Evolutionary conservation across 2,113 vertebrate genomes (phyloP), one percentile per base, ranked within the genome.

Genomic region (Mirounga angustirostris): DNA sequence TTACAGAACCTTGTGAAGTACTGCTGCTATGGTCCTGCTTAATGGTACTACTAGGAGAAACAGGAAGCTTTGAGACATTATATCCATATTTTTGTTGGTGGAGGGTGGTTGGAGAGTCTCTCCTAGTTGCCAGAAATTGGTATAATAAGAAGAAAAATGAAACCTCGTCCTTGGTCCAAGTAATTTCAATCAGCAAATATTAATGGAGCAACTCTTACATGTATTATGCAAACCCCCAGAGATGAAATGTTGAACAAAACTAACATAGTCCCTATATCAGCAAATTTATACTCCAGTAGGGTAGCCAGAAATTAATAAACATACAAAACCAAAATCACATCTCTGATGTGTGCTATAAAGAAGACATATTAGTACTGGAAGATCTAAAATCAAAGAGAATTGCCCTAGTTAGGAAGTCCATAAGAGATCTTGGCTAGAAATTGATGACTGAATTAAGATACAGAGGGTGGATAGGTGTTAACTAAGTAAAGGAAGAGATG

Each of bases 211-310:
- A 19, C 7, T 79, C 46, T 74, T 82, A 33, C 22, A 63, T 13
- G 2, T 67, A 67, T 69, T 69, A 43, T 58, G 21, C 40, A 40
- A 83, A 84, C 4, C 28, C 26, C 40, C 56, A 7, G 10, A n/a
- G 13, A 87, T 95, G 15, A 94, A 94, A 22, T 76, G 13, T 90
- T 93, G 28, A 58, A 61, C n/a, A 89, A 96, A 80, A 82, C 59
- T 82, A 65, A 63, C 22, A 22, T 80, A 26, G 9, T 71, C 52
- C 5, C 67, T 96, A 28, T 5, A 67, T 93, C 11, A 46, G 13
- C 4, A 78, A 43, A 12, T 56, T 46, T 86, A 61, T 1, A 58
- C 18, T 83, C 26, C 43, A 40, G 21, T 36, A 22, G 14, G 5
- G 4, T 67, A 63, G 15, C 33, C 16, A 16, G 26, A 69, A 90